Base-by-base conservation (phyloP, 2,888 invertebrate genomes). In the Candidula unifasciata region DNA sequence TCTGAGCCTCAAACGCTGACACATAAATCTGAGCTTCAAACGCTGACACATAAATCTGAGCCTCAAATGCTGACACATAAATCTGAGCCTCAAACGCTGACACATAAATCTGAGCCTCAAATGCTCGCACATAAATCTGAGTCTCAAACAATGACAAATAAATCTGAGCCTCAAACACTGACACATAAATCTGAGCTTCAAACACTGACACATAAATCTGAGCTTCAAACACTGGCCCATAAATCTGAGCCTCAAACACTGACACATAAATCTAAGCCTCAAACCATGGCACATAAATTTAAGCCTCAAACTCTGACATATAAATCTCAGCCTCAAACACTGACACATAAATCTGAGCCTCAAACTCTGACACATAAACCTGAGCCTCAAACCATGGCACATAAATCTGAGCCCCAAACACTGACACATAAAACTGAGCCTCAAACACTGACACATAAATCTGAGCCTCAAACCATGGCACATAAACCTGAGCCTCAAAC, bases 281-380 rank as follows among this genome's bases (percentile, higher is more conserved):
- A 44, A 44, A 44, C 44, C 3, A 3, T 44, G 3, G 10, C 44
- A 44, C 44, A 44, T 3, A 18, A 60, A n/a, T 18, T 3, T 60
- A 18, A 60, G 18, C 60, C 60, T 24, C 60, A 60, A 60, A n/a
- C n/a, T 10, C 60, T 60, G 5, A 60, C 60, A 60, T 18, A 60
- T 5, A 60, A 60, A 18, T 60, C 60, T 60, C 3, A 60, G 18
- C 60, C 60, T 5, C 60, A 60, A 60, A n/a, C n/a, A 60, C 93
- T 92, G 86, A 93, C 93, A 89, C 90, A 93, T 77, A 93, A 86
- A 84, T 93, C 93, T 79, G 92, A 93, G 74, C 93, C 3, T 60
- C 3, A 24, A 60, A 44, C 44, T 6, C 44, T 5, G 6, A 3
- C 18, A n/a, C 3, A 60, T 2, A 60, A 60, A n/a, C 21, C 21